Base-by-base conservation (phyloP, 2,797 vertebrate species). In the Ciconia nigra region DNA sequence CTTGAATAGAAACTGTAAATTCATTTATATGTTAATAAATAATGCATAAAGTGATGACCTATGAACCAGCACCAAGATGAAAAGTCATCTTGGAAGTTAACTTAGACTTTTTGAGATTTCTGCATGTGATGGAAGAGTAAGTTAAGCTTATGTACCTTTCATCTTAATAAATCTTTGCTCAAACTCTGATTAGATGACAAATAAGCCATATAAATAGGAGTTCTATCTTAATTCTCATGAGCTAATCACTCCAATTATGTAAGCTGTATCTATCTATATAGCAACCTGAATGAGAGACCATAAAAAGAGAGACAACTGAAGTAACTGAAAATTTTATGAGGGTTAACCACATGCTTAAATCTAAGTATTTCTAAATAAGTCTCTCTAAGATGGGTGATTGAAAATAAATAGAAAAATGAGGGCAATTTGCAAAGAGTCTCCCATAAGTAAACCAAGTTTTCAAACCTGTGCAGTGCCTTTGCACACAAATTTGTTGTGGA, bases 1-100 rank as follows among this genome's bases (percentile, higher is more conserved):
- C 98, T 98, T 92, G 98, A 98, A 95, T 98, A 98, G 97, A 98
- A 98, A 93, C 98, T 98, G 97, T 86, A 98, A 98, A 96, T 80
- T 91, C 54, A 97, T 97, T 87, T 51, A 97, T 12, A 97, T 94
- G 67, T 96, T 94, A 97, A 91, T 96, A 96, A 95, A 95, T 85
- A 97, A 94, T 77, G 63, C 67, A 89, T 91, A 78, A 95, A 91
- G 42, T 77, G 65, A 87, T 88, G 81, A 91, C 47, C 67, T 92
- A 67, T 85, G 92, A 87, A 83, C 5, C 6, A 81, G 65, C 52
- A 95, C 54, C 63, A 91, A 79, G 66, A 83, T 91, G 59, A 93
- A 94, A 93, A 94, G 54, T 70, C 0, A 0, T 52, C 70, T 76
- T 82, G 77, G 66, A 90, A 91, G 77, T 91, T 93, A 94, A 88